Evolutionary conservation across 2,113 vertebrate species (phyloP), one percentile per base, ranked within the genome.

Genomic region (Poecile atricapillus): DNA sequence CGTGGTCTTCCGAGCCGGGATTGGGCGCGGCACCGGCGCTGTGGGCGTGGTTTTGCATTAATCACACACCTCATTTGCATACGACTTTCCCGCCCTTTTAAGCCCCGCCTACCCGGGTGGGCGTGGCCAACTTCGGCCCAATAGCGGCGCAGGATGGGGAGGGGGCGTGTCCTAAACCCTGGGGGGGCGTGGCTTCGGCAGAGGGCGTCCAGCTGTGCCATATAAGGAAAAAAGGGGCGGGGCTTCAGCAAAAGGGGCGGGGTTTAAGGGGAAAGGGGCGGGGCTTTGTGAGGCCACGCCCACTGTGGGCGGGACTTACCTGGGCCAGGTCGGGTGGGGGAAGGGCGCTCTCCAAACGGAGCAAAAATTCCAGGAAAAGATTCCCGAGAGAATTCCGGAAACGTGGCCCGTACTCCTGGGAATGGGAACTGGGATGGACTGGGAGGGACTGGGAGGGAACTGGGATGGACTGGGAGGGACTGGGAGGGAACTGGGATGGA

Each of bases 31-130:
- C 5, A 23, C 24, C 0, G 31, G 8, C 0, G 1, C 49, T 53
- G 37, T 18, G 37, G 49, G 49, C 7, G 9, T 4, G 1, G 23
- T 5, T 33, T 39, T 39, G 39, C 4, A 39, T 39, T 39, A 39
- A 39, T 39, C 8, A 8, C 39, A 4, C 5, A 5, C 39, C 44
- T 50, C 0, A 41, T 78, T 78, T 78, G 47, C 75, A 78, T 64
- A 22, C 8, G 4, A 3, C 2, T 9, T 3, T 18, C 7, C 10
- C 6, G 0, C 13, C 30, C 6, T 0, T 0, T 10, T 2, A 22
- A 18, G 37, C 24, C 8, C 37, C 24, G 4, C 75, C 75, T 52
- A 78, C 75, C 59, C 5, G 14, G 2, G 19, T 22, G 75, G 59
- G 59, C 23, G 37, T 52, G 46, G 30, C 59, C 46, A 5, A 78